A percentile compares a stretch with the other conserved stretches of the same genome.
phyloP scores from a whole-genome alignment of 2,888 invertebrate genomes.

The Leptopterna dolabrata region DNA sequence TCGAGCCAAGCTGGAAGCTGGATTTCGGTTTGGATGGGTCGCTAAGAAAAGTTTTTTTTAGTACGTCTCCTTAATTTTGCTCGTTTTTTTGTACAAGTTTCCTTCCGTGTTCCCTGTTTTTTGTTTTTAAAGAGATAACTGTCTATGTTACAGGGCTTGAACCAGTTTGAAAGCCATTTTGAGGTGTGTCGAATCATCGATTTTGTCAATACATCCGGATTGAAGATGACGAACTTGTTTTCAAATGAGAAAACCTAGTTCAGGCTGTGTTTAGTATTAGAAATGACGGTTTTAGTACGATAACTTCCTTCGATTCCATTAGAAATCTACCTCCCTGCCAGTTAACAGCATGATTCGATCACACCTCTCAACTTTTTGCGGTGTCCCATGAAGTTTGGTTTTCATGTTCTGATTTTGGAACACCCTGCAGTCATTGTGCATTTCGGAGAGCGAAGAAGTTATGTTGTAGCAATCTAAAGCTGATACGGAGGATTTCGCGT shows the following conservation, averaged over 20 bases:
- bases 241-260: no score
- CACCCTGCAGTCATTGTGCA: neutral
- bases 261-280: slow-evolving; percentile 41
- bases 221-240: neutral
- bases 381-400: neutral
- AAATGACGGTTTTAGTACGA: neutral
- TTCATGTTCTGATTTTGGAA: neutral
- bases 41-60: neutral
- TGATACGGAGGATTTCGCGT: no score
- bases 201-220: neutral
- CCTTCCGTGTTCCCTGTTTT: neutral
- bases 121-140: neutral
- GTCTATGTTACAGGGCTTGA: neutral
- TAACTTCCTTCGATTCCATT: neutral
- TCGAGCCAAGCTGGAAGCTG: slow-evolving; percentile 4
- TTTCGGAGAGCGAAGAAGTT: neutral
- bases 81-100: neutral
- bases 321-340: no score
- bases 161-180: neutral
- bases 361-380: neutral
- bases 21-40: neutral
- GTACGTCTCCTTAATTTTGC: neutral
- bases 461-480: no score
- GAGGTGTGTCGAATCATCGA: neutral
- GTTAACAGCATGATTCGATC: neutral